Evolutionary conservation across 2,888 invertebrate species (phyloP), one percentile per base, ranked within the genome.

Genomic region (Calephelis perditalis): DNA sequence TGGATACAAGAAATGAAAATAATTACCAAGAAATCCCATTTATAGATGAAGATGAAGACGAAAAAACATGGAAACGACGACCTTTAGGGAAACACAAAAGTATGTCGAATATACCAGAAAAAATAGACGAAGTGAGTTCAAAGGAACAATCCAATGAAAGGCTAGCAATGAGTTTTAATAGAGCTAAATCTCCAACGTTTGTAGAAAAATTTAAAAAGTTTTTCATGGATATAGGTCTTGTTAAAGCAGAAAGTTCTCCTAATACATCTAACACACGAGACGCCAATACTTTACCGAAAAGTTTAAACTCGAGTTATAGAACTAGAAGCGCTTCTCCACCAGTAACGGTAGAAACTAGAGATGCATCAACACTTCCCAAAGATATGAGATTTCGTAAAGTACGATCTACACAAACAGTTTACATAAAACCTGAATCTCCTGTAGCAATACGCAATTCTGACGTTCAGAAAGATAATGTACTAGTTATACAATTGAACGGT

Each of bases 11-110:
- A 68, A 89, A 90, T 65, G 87, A 88, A 56, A 85, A 89, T 58
- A 89, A 89, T 44, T 73, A 88, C 0, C 89, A 90, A 74, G 90
- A 90, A 58, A 87, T 90, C 72, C 90, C 89, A 0, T 90, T 88
- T 52, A 90, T 90, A 62, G 90, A 90, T 52, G 90, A 88, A 26
- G 89, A 89, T 0, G 87, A 89, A 10, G 82, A 82, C 0, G 71
- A 72, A 0, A 73, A 68, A 8, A 73, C 72, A 58, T 75, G 77
- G 70, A 82, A 75, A 65, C 68, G 79, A 62, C 70, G 80, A 59
- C 73, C 78, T 4, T 68, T 84, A 59, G 87, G 87, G 15, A 87
- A 86, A 70, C 87, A 89, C 61, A 88, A 87, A 67, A 86, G 86
- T 63, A 87, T 85, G 74, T 85, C 89, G 0, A 89, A 90, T 57